Evolutionary conservation across 2,113 vertebrate species (phyloP).

Genomic region (Dipodomys merriami): DNA sequence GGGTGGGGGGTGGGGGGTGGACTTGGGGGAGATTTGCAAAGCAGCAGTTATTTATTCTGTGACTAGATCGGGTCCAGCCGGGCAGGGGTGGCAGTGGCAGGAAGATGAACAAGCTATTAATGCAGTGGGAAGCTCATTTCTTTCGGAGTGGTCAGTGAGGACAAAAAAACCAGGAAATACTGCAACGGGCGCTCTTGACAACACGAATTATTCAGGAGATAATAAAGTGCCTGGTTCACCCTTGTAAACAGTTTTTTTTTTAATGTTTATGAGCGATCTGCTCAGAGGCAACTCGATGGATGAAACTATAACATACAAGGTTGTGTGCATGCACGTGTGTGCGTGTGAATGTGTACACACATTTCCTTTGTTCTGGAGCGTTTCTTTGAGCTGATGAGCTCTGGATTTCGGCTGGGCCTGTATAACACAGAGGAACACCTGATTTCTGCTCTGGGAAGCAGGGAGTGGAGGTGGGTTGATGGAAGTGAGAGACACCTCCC

Average conservation of each 20-base stretch:
- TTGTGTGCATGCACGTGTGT: not conserved
- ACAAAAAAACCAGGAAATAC: conserved; percentile 63
- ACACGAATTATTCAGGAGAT: conserved; percentile 68
- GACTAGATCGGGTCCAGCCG: conserved; percentile 45
- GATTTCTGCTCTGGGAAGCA: not conserved
- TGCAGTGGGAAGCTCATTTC: conserved; percentile 63
- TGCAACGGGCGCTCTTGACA: conserved; percentile 37
- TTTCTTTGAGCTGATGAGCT: not conserved
- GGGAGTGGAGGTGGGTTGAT: not conserved
- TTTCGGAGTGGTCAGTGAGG: conserved; percentile 52
- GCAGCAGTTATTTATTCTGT: conserved; percentile 57
- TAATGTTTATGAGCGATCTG: conserved; percentile 74
- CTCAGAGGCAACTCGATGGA: conserved; percentile 71
- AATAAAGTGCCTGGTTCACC: conserved; percentile 66
- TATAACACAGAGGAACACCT: not conserved
- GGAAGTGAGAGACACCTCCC: not conserved
- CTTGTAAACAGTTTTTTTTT: conserved; percentile 63
- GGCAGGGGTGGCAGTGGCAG: conserved; percentile 40
- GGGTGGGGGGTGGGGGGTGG: no score
- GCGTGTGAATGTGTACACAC: not conserved
- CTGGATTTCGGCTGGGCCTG: not conserved
- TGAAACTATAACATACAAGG: conserved; percentile 57
- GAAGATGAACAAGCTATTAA: conserved; percentile 72
- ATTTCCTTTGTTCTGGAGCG: conserved; percentile 41
- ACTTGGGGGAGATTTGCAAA: conserved; percentile 44